These are phyloP conservation scores for Tethea ocularis DNA, from an alignment of 2,888 invertebrate genomes.

Conservation along the genomic window DNA sequence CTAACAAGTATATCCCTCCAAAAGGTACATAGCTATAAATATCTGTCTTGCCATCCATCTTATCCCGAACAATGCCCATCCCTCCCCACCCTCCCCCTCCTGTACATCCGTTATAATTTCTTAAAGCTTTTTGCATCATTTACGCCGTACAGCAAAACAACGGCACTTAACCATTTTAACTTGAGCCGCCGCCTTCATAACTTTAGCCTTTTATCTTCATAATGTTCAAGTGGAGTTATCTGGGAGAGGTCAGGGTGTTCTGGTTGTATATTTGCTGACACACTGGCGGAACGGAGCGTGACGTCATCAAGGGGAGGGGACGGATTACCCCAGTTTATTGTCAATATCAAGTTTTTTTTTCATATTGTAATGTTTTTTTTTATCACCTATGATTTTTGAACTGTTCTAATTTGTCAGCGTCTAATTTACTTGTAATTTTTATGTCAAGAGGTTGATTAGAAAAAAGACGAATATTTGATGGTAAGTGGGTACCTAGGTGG, in stretches of 20 bases:
- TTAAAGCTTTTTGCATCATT: constrained; percentile 66
- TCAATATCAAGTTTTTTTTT: constrained; percentile 15
- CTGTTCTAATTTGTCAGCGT: too few species aligned
- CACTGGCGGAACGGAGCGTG: constrained; percentile 20
- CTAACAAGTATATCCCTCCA: not conserved
- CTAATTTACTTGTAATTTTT: too few species aligned
- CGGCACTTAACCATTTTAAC: constrained; percentile 31
- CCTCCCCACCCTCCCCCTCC: constrained; percentile 14
- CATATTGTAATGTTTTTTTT: not conserved
- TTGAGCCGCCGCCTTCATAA: constrained; percentile 30
- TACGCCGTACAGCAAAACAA: constrained; percentile 57
- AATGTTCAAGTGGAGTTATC: constrained; percentile 13
- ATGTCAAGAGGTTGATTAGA: too few species aligned
- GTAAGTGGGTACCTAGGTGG: too few species aligned
- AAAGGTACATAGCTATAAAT: constrained; percentile 4
- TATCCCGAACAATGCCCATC: constrained; percentile 19
- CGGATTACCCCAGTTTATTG: constrained; percentile 13
- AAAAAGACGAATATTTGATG: too few species aligned
- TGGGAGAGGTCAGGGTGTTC: constrained; percentile 31
- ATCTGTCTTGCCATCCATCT: constrained; percentile 42
- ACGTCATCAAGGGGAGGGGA: constrained; percentile 34
- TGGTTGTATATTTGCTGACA: constrained; percentile 33
- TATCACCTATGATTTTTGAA: too few species aligned
- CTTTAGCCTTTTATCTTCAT: constrained; percentile 22
- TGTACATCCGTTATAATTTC: constrained; percentile 40